Evolutionary conservation across 1,140 invertebrate genomes (phyloP).

Genomic region (Apis cerana): DNA sequence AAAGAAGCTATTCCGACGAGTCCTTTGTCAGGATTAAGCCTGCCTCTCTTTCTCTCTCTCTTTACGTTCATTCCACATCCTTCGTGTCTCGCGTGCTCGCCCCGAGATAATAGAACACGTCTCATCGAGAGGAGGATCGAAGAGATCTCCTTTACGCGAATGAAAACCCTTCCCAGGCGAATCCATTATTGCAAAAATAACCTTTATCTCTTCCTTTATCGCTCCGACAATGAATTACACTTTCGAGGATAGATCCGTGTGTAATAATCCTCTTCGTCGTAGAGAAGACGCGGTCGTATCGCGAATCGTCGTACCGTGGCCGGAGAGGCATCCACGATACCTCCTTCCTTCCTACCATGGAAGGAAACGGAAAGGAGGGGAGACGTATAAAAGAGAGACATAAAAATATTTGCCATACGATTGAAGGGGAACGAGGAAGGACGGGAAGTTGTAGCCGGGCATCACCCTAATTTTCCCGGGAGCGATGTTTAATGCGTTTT

Average conservation of each 20-base stretch:
- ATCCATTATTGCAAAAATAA: conserved; percentile 58
- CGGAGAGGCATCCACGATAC: too few relatives aligned
- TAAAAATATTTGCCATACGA: conserved; percentile 28
- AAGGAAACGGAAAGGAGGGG: too few relatives aligned
- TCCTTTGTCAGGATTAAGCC: conserved; percentile 42
- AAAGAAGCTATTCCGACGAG: conserved; percentile 40
- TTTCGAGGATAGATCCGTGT: background rate
- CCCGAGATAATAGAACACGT: conserved; percentile 28
- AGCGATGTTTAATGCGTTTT: conserved; percentile 71
- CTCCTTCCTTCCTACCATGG: too few relatives aligned
- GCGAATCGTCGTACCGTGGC: conserved; percentile 37
- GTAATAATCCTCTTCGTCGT: conserved; percentile 41
- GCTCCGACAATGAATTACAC: conserved; percentile 16
- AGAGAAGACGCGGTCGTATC: conserved; percentile 37
- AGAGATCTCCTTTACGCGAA: background rate
- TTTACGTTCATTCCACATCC: too few relatives aligned
- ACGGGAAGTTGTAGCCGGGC: background rate
- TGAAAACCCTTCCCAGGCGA: conserved; percentile 14
- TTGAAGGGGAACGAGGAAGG: background rate
- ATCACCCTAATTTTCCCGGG: conserved; percentile 71
- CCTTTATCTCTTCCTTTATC: conserved; percentile 23
- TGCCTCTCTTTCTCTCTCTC: too few relatives aligned
- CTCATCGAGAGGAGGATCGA: background rate
- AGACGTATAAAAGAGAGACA: background rate
- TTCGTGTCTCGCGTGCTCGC: background rate